Evolutionary conservation across 1,140 invertebrate genomes (phyloP), one percentile per base, ranked within the genome.

Genomic region (Bombus waltoni): DNA sequence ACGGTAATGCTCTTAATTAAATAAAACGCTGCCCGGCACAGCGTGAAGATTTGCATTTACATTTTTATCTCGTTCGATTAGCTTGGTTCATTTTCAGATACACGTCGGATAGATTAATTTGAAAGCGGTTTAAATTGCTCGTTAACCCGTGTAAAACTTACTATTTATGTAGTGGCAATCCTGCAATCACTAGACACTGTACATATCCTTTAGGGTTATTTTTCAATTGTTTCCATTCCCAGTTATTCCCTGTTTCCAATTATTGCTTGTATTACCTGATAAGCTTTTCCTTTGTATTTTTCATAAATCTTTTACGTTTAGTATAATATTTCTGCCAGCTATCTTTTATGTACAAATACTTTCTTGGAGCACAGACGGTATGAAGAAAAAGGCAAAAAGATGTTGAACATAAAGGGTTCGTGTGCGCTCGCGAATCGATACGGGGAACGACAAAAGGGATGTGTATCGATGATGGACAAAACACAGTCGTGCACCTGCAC

Each of bases 401-500:
- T 32, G 32, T 53, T 38, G 47, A 53, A 22, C 47, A 13, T 18
- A 25, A 40, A 10, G 44, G 28, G 68, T 59, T 53, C 28, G 62
- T 44, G 65, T 32, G 15, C 18, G 73, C 38, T 5, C 9, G 32
- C 53, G 68, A 84, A 85, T 88, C 84, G 83, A 88, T 88, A 86
- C 79, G 44, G 57, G 81, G 81, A 86, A 81, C 83, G 83, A 77
- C 83, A 79, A 87, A 87, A 85, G 81, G 77, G 82, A 84, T 77
- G 65, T 81, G 65, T 77, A 81, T 85, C 81, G 86, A 75, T 76
- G 83, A 88, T 65, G 85, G 79, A 86, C 83, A 59, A 83, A 88
- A 85, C 72, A 85, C 35, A 78, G 73, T 75, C 68, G 70, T 84
- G 57, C 90, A 92, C 82, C 81, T 91, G 90, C 88, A 91, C 77